These are phyloP conservation scores for Percopsis omiscomaycus DNA, from an alignment of 2,797 vertebrate species.

Conservation along the genomic window DNA sequence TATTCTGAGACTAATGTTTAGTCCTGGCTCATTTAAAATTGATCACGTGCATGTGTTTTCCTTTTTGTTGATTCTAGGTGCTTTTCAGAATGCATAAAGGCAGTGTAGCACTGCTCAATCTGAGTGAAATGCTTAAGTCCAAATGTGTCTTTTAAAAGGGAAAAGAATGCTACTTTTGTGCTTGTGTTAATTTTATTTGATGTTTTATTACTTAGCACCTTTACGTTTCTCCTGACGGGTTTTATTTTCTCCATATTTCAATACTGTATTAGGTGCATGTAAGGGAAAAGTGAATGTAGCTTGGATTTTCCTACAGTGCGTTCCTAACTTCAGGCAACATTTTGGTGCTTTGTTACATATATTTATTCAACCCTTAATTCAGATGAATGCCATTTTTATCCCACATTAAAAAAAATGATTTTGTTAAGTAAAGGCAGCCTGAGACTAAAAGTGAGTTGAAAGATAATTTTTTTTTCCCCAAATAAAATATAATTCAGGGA, in stretches of 20 bases:
- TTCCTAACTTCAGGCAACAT: slow-evolving; percentile 54
- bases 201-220: slow-evolving; percentile 64
- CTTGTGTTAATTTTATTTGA: slow-evolving; percentile 67
- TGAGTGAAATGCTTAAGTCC: slow-evolving; percentile 50
- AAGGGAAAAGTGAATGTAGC: slow-evolving; percentile 74
- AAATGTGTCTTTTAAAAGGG: slow-evolving; percentile 77
- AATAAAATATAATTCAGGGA: neutral
- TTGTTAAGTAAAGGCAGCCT: slow-evolving; percentile 59
- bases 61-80: slow-evolving; percentile 37
- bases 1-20: slow-evolving; percentile 34
- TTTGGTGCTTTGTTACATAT: slow-evolving; percentile 69
- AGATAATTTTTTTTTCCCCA: slow-evolving; percentile 11
- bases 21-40: slow-evolving; percentile 20
- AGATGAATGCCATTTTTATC: slow-evolving; percentile 66
- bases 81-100: slow-evolving; percentile 46
- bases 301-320: slow-evolving; percentile 66
- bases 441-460: slow-evolving; percentile 65
- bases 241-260: slow-evolving; percentile 48
- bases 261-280: slow-evolving; percentile 60
- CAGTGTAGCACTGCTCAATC: slow-evolving; percentile 43
- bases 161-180: slow-evolving; percentile 65
- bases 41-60: slow-evolving; percentile 18
- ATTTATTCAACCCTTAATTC: slow-evolving; percentile 73
- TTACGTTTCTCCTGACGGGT: slow-evolving; percentile 62
- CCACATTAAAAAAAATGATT: slow-evolving; percentile 40